These are phyloP conservation scores for Pluvialis apricaria DNA, from an alignment of 2,113 vertebrate genomes.

Conservation along the genomic window DNA sequence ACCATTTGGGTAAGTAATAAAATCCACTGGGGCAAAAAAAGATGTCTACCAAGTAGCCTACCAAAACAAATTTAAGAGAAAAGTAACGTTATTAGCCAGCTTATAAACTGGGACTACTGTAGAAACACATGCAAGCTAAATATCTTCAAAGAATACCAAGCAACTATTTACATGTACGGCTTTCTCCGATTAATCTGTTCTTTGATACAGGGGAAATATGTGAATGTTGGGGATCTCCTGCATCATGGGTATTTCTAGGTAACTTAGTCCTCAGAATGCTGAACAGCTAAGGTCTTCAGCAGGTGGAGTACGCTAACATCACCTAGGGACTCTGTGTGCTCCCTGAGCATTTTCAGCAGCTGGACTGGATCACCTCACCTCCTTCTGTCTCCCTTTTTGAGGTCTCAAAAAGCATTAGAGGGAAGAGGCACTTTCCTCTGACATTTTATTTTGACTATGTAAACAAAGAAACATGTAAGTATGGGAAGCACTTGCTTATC, in stretches of 20 bases:
- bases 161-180: not conserved
- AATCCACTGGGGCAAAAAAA: not conserved
- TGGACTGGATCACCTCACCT: not conserved
- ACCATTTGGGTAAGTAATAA: not conserved
- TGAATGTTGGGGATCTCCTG: not conserved
- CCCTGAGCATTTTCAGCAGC: not conserved
- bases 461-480: not conserved
- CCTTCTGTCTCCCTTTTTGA: not conserved
- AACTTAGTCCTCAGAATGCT: not conserved
- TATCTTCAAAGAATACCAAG: not conserved
- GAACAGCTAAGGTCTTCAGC: not conserved
- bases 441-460: not conserved
- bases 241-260: not conserved
- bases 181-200: not conserved
- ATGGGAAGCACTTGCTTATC: not conserved
- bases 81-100: not conserved
- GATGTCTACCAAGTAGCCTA: not conserved
- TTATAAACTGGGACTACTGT: not conserved
- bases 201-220: not conserved
- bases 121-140: not conserved
- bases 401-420: not conserved
- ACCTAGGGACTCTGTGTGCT: not conserved
- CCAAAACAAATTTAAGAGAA: not conserved
- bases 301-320: not conserved
- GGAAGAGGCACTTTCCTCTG: not conserved